A percentile compares a stretch with the other conserved stretches of the same genome.
phyloP scores from a whole-genome alignment of 2,113 vertebrate species.

The Miniopterus natalensis region DNA sequence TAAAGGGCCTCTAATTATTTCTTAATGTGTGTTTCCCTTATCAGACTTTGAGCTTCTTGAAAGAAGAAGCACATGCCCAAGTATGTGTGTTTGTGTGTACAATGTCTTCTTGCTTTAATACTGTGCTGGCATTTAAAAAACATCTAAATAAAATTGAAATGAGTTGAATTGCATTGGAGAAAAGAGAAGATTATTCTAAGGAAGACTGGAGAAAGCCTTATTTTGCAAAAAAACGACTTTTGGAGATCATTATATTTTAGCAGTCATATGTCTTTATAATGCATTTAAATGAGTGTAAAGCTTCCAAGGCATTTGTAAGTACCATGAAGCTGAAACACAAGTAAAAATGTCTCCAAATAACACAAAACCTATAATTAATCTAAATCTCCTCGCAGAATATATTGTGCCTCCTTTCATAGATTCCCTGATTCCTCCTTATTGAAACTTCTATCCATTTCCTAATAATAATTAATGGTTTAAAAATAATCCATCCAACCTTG shows the following conservation, averaged over 20 bases:
- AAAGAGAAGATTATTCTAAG: not conserved
- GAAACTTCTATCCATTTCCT: not conserved
- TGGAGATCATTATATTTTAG: not conserved
- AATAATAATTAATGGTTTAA: not conserved
- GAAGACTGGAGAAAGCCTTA: not conserved
- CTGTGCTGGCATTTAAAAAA: not conserved
- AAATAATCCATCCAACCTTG: not conserved
- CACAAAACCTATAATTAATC: not conserved
- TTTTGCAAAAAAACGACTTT: slow-evolving; percentile 7
- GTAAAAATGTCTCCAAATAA: slow-evolving; percentile 40
- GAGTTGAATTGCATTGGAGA: not conserved
- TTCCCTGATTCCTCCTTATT: not conserved
- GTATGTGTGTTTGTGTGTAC: not conserved
- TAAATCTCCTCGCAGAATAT: slow-evolving; percentile 1
- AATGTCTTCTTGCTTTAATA: not conserved
- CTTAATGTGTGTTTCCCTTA: not conserved
- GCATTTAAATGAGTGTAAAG: not conserved
- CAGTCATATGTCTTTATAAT: not conserved
- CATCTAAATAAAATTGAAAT: slow-evolving; percentile 32
- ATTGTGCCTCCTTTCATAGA: slow-evolving; percentile 1
- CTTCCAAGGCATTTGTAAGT: not conserved
- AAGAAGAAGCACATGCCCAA: not conserved
- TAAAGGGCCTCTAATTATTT: not conserved
- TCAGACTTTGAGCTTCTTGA: not conserved
- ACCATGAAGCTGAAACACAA: slow-evolving; percentile 24